Conservation (phyloP, 2,797 vertebrate species). For the Gila robusta region DNA sequence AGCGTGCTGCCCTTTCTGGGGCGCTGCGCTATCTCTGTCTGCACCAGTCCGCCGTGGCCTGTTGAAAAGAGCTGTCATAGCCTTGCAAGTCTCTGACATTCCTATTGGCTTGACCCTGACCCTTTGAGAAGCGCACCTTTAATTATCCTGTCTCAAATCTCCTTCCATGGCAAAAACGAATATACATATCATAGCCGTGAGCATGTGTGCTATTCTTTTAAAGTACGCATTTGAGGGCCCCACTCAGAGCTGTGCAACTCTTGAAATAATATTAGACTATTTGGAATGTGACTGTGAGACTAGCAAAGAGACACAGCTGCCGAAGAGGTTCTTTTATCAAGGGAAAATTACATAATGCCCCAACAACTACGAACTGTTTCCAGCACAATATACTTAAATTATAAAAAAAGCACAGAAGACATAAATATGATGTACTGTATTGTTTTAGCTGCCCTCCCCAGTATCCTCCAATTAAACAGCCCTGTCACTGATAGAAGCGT, state of each 20-base stretch:
- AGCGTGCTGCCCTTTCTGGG: conserved; percentile 78
- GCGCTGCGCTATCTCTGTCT: conserved; percentile 69
- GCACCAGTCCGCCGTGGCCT: conserved; percentile 68
- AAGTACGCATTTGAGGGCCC: conserved; percentile 46
- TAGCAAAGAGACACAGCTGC: conserved; percentile 64
- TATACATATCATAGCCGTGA: conserved; percentile 34
- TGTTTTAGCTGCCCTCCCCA: conserved; percentile 67
- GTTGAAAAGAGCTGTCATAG: conserved; percentile 82
- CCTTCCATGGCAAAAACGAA: conserved; percentile 36
- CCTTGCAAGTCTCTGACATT: conserved; percentile 79
- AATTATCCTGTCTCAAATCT: conserved; percentile 63
- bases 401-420: conserved; percentile 42
- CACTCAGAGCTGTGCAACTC: conserved; percentile 45
- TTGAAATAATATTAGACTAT: conserved; percentile 59
- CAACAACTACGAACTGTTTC: conserved; percentile 53
- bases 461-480: conserved; percentile 71
- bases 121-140: conserved; percentile 62
- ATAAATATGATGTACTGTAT: conserved; percentile 59
- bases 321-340: conserved; percentile 64
- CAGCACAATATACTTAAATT: conserved; percentile 58
- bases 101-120: conserved; percentile 78
- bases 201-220: conserved; percentile 23
- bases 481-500: conserved; percentile 70
- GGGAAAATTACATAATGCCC: conserved; percentile 63
- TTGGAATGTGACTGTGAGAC: conserved; percentile 62